Base-by-base conservation (phyloP, 2,113 vertebrate genomes). In the Triplophysa dalaica region DNA sequence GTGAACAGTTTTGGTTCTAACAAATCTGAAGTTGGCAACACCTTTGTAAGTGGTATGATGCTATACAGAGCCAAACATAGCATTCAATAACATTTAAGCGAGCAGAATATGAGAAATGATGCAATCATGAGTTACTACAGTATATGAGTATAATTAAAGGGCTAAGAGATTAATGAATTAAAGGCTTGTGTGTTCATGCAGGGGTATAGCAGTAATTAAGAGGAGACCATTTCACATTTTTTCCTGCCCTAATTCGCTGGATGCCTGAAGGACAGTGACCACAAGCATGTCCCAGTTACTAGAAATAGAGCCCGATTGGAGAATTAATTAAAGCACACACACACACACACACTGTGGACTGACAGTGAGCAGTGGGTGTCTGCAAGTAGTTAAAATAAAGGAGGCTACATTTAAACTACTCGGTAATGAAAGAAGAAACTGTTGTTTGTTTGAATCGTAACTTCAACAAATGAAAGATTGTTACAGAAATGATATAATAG, bases 201-300 rank as follows among this genome's bases (percentile, higher is more conserved):
- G 87, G 90, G 90, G 89, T 86, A 83, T 89, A 86, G 86, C 83
- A 87, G 87, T 90, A 90, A 91, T 92, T 91, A 91, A 85, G 86
- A 88, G 84, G 80, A 84, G 75, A 86, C 68, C 19, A 41, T 80
- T 74, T 85, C 65, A 54, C 67, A 48, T 26, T 74, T n/a, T 74
- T 83, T 83, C 77, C 79, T 74, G 65, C 1, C 74, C 75, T 66
- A 80, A 70, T 68, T 79, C 84, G 65, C 70, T 64, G 84, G 64
- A 80, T 77, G 24, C 38, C 69, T 21, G 16, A 14, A 66, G 63
- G 45, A 67, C 70, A 38, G 70, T 33, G 54, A 69, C 52, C 38
- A 69, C 41, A 61, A 50, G 52, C 60, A 41, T 75, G 83, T 75
- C 70, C 83, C 65, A 84, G 58, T 81, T 84, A 78, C 70, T 58